These are phyloP conservation scores for Noctua comes DNA, from an alignment of 2,888 invertebrate genomes.

Conservation along the genomic window DNA sequence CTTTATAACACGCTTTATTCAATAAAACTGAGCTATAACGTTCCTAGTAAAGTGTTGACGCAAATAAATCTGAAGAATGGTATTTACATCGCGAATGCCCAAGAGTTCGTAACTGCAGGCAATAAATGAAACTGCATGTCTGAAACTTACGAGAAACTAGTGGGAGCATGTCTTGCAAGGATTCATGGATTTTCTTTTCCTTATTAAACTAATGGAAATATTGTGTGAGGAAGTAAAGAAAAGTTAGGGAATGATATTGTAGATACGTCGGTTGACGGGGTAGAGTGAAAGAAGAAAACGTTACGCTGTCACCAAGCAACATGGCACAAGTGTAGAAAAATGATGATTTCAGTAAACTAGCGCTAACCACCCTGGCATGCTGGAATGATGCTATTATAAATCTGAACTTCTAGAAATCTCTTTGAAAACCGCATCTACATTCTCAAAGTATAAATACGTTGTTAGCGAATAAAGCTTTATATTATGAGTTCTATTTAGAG, in stretches of 20 bases:
- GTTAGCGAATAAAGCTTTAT: neutral
- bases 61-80: slow-evolving; percentile 22
- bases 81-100: slow-evolving; percentile 42
- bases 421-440: neutral
- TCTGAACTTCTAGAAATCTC: neutral
- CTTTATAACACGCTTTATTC: neutral
- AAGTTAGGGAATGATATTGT: neutral
- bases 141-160: slow-evolving; percentile 18
- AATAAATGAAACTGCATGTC: slow-evolving; percentile 50
- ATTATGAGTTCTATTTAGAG: neutral
- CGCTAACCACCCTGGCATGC: neutral
- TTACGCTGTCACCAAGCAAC: neutral
- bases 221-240: no score
- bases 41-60: slow-evolving; percentile 24
- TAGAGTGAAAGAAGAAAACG: neutral
- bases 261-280: neutral
- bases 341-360: neutral
- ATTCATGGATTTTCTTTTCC: slow-evolving; percentile 1
- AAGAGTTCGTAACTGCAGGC: slow-evolving; percentile 27
- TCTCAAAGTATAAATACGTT: neutral
- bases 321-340: neutral
- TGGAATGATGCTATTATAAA: neutral
- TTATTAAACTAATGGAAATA: neutral
- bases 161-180: neutral
- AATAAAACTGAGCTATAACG: neutral